These are phyloP conservation scores for Berghia stephanieae DNA, from an alignment of 1,140 invertebrate species.

Conservation along the genomic window DNA sequence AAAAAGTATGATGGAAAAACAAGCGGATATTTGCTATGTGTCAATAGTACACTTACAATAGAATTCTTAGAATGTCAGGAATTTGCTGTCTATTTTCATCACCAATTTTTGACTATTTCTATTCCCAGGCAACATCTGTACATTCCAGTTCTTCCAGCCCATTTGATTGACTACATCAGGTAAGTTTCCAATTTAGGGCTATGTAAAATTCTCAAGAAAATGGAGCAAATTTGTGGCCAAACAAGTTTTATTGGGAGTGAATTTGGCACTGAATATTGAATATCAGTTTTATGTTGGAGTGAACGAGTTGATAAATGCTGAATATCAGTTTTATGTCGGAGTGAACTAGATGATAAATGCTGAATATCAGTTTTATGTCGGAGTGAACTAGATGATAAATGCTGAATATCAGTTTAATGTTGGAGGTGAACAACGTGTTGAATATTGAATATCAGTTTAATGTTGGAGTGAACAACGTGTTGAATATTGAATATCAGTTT, in stretches of 20 bases:
- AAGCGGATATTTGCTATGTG: too few species aligned
- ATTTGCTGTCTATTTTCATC: background rate
- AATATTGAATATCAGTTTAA: background rate
- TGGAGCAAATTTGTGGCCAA: too few species aligned
- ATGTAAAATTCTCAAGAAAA: too few species aligned
- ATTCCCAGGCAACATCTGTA: conserved; percentile 88
- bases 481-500: background rate
- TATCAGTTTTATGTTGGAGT: too few species aligned
- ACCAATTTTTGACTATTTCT: conserved; percentile 39
- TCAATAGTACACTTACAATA: too few species aligned
- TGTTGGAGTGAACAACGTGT: background rate
- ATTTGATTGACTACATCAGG: conserved; percentile 86
- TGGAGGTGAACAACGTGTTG: background rate
- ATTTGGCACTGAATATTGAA: background rate
- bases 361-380: background rate
- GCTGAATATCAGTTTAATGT: background rate
- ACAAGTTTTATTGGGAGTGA: too few species aligned
- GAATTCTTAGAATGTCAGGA: too few species aligned
- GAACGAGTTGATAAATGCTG: background rate
- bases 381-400: background rate
- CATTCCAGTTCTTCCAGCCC: conserved; percentile 89
- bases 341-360: background rate
- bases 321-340: background rate
- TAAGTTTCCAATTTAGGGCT: conserved; percentile 56
- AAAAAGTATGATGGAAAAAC: too few species aligned